phyloP scores from a whole-genome alignment of 2,888 invertebrate genomes.

The Balanococcus diminutus region DNA sequence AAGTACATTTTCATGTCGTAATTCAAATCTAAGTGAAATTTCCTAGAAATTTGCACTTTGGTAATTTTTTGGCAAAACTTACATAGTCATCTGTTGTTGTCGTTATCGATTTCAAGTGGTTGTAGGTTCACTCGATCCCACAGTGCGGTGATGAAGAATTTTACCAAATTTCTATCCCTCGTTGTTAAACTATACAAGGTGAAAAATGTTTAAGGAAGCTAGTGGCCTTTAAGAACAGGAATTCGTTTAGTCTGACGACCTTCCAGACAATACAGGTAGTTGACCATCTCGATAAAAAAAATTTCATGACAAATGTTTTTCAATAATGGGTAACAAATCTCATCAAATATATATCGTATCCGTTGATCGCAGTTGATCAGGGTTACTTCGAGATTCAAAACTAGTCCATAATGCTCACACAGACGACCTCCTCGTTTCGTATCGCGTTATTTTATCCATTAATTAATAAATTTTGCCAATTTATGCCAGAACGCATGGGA shows the following conservation, averaged over 20 bases:
- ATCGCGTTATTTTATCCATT: background rate
- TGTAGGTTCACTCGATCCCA: background rate
- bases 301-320: background rate
- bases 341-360: background rate
- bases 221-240: background rate
- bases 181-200: background rate
- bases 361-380: constrained; percentile 6
- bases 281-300: constrained; percentile 26
- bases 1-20: constrained; percentile 1
- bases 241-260: background rate
- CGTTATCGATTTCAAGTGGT: background rate
- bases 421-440: background rate
- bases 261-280: constrained; percentile 31
- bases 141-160: background rate
- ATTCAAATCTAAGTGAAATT: background rate
- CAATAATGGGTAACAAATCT: background rate
- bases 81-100: background rate
- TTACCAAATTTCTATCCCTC: background rate
- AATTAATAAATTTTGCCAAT: background rate
- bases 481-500: background rate
- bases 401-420: background rate
- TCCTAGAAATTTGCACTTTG: too few species aligned
- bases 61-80: background rate
- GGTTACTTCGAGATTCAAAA: background rate
- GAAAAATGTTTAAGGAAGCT: background rate